Conservation (phyloP, 2,888 invertebrate genomes). For the Tinea pellionella region DNA sequence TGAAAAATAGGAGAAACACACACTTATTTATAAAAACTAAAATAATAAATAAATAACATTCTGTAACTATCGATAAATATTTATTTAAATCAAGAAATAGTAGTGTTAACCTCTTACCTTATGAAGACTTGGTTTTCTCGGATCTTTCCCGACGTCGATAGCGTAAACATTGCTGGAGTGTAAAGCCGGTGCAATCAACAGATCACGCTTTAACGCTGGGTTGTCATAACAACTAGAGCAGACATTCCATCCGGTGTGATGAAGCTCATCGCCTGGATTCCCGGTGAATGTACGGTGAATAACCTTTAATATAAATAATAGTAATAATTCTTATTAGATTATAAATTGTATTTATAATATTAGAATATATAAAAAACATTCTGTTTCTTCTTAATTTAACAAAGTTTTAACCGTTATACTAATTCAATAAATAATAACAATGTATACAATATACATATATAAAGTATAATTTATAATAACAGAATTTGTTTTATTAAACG, state of each 20-base stretch:
- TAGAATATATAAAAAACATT: no score
- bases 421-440: no score
- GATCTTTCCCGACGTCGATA: conserved; percentile 81
- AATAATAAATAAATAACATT: no score
- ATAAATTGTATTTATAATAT: not conserved
- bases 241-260: conserved; percentile 97
- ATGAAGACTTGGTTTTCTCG: conserved; percentile 76
- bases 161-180: conserved; percentile 86
- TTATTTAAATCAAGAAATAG: not conserved
- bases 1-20: no score
- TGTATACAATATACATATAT: no score
- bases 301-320: conserved; percentile 81
- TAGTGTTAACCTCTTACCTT: conserved; percentile 65
- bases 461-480: no score
- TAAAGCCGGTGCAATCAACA: conserved; percentile 85
- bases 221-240: conserved; percentile 89
- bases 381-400: no score
- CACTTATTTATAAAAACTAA: no score
- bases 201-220: conserved; percentile 73
- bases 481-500: no score
- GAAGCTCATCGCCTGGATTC: conserved; percentile 85
- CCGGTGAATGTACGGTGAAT: conserved; percentile 87
- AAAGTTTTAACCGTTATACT: no score
- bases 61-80: not conserved
- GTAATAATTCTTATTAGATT: not conserved